Conservation (phyloP, 2,797 vertebrate genomes). For the Trematomus bernacchii region DNA sequence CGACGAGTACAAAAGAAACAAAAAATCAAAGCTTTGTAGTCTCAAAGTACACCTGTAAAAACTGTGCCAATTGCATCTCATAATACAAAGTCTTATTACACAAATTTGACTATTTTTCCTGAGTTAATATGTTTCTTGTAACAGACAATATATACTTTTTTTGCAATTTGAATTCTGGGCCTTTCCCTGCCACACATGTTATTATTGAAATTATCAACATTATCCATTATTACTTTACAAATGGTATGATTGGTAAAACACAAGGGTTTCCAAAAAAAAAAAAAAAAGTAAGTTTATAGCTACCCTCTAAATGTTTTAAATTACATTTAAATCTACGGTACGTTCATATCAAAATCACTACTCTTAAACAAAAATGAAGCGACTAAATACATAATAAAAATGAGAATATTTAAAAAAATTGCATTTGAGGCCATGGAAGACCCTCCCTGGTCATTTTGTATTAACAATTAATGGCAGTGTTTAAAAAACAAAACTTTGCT, state of each 20-base stretch:
- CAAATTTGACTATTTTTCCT: constrained; percentile 88
- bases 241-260: constrained; percentile 95
- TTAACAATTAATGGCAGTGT: constrained; percentile 99
- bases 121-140: constrained; percentile 90
- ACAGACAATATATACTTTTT: constrained; percentile 91
- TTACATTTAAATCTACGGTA: constrained; percentile 95
- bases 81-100: constrained; percentile 87
- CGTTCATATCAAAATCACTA: constrained; percentile 86
- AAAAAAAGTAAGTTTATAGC: constrained; percentile 82
- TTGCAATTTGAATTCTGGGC: constrained; percentile 97
- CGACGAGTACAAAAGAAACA: constrained; percentile 59
- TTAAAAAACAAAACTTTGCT: constrained; percentile 82
- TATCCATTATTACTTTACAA: constrained; percentile 91
- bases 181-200: constrained; percentile 93
- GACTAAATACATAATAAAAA: constrained; percentile 90
- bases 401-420: constrained; percentile 87
- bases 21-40: constrained; percentile 82
- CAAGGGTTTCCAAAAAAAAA: constrained; percentile 86
- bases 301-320: constrained; percentile 91
- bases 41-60: constrained; percentile 85
- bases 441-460: constrained; percentile 97
- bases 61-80: constrained; percentile 87
- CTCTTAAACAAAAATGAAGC: constrained; percentile 88
- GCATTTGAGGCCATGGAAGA: constrained; percentile 98
- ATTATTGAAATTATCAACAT: constrained; percentile 88